A percentile compares a stretch with the other conserved stretches of the same genome.
Evolutionary conservation across 2,888 invertebrate species (phyloP).

Genomic region (Atherix ibis): DNA sequence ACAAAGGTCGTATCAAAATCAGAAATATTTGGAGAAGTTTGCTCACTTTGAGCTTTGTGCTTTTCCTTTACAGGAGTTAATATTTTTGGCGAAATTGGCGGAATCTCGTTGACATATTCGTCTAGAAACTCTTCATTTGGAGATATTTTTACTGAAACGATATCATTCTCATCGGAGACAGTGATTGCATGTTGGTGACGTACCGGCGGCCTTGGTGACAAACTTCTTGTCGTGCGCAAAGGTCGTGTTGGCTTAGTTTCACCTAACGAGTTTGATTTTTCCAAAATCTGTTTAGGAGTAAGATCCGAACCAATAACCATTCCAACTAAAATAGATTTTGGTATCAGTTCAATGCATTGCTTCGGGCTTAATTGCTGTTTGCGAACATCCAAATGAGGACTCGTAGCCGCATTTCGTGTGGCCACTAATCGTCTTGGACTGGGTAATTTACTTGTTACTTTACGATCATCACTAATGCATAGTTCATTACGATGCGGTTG

Average conservation of each 20-base stretch:
- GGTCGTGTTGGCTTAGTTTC: slow-evolving; percentile 20
- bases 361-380: slow-evolving; percentile 34
- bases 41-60: slow-evolving; percentile 27
- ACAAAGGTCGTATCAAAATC: slow-evolving; percentile 19
- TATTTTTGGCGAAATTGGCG: slow-evolving; percentile 3
- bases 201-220: slow-evolving; percentile 20
- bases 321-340: slow-evolving; percentile 22
- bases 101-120: slow-evolving; percentile 9
- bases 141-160: slow-evolving; percentile 19
- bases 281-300: slow-evolving; percentile 31
- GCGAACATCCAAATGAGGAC: slow-evolving; percentile 24
- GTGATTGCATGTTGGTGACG: slow-evolving; percentile 21
- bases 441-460: slow-evolving; percentile 9
- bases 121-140: slow-evolving; percentile 18
- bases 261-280: slow-evolving; percentile 21
- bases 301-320: too few relatives aligned
- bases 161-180: slow-evolving; percentile 19
- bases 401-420: slow-evolving; percentile 33
- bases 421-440: slow-evolving; percentile 17
- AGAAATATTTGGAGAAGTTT: slow-evolving; percentile 30
- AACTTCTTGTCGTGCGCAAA: slow-evolving; percentile 18
- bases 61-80: slow-evolving; percentile 14
- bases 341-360: slow-evolving; percentile 41
- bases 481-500: slow-evolving; percentile 7
- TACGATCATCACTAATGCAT: slow-evolving; percentile 8